Conservation (phyloP, 1,140 invertebrate species). For the Leguminivora glycinivorella region DNA sequence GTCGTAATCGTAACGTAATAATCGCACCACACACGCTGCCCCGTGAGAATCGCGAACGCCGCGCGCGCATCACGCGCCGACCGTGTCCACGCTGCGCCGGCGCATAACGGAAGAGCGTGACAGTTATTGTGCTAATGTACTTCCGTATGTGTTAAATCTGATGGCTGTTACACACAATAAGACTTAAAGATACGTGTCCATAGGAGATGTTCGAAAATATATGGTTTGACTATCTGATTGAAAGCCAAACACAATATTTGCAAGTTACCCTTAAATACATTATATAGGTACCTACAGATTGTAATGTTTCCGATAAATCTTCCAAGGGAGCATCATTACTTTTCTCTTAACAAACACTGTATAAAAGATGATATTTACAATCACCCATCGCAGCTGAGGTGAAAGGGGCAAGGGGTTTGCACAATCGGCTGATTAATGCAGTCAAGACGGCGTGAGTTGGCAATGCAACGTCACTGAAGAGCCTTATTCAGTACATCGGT, state of each 20-base stretch:
- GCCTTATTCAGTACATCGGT: background rate
- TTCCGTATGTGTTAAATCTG: background rate
- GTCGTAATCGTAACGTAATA: background rate
- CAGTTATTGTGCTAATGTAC: constrained; percentile 14
- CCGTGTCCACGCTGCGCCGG: background rate
- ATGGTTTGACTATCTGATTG: background rate
- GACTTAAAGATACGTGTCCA: background rate
- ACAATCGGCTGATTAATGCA: constrained; percentile 34
- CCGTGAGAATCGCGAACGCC: constrained; percentile 4
- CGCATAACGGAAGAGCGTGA: background rate
- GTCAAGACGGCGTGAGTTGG: constrained; percentile 30
- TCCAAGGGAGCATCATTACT: constrained; percentile 37
- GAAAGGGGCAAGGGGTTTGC: constrained; percentile 43
- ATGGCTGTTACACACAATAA: background rate
- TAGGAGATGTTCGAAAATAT: background rate
- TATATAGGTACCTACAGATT: background rate
- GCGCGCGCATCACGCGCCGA: background rate
- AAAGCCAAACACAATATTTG: background rate
- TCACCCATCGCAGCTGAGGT: constrained; percentile 40
- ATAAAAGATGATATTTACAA: constrained; percentile 31
- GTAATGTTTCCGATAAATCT: constrained; percentile 26
- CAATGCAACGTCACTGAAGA: constrained; percentile 6
- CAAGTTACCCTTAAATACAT: background rate
- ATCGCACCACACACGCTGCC: background rate
- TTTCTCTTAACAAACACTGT: background rate